phyloP scores from a whole-genome alignment of 2,888 invertebrate genomes.

The Boloria euphrosyne region DNA sequence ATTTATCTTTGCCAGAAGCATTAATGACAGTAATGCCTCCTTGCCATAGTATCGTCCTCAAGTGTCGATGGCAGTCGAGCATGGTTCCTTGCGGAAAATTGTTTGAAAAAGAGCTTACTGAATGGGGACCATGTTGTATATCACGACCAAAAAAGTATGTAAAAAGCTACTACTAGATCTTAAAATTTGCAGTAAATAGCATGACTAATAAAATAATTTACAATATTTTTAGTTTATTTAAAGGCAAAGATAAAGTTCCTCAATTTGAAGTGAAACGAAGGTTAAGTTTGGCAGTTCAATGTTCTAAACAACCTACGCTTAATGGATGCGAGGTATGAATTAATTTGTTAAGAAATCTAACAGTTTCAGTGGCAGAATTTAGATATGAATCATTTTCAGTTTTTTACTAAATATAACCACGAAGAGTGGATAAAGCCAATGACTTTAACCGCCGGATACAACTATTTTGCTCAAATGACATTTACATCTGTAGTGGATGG shows the following conservation, averaged over 20 bases:
- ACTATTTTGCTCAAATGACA: constrained; percentile 53
- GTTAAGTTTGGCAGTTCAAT: constrained; percentile 56
- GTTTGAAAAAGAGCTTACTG: constrained; percentile 56
- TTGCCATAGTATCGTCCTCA: constrained; percentile 50
- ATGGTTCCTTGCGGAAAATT: constrained; percentile 53
- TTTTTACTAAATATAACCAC: constrained; percentile 55
- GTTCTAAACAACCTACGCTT: constrained; percentile 45
- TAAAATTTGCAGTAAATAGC: background rate
- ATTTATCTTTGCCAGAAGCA: constrained; percentile 51
- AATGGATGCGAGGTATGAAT: constrained; percentile 55
- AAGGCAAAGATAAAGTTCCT: constrained; percentile 18
- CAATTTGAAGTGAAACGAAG: constrained; percentile 39
- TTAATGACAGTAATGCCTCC: constrained; percentile 51
- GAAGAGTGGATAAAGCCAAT: constrained; percentile 53
- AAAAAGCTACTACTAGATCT: too few relatives aligned
- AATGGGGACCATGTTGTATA: constrained; percentile 64
- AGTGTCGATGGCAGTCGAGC: constrained; percentile 57
- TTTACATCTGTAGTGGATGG: constrained; percentile 53
- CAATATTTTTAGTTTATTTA: constrained; percentile 30
- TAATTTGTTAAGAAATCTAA: background rate
- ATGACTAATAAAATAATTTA: background rate
- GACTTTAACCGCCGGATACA: constrained; percentile 50
- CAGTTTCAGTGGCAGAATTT: background rate
- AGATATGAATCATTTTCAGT: constrained; percentile 43
- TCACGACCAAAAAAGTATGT: constrained; percentile 55